These are phyloP conservation scores for Arnoldichthys spilopterus DNA, from an alignment of 2,797 vertebrate species.

Conservation along the genomic window DNA sequence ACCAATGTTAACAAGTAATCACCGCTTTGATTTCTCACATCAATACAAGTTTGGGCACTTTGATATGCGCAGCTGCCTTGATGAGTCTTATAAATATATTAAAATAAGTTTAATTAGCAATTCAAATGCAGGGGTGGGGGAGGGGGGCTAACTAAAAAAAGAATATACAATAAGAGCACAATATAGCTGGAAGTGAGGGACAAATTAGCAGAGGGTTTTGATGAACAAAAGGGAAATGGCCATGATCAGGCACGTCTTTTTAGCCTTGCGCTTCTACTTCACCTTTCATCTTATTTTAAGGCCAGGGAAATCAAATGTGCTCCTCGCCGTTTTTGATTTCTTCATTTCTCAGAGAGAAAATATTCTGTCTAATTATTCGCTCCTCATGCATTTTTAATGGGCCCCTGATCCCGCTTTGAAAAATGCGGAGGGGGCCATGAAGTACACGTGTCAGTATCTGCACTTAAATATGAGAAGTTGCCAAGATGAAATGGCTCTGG, in stretches of 20 bases:
- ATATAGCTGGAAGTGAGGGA: slow-evolving; percentile 69
- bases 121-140: slow-evolving; percentile 77
- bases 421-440: slow-evolving; percentile 71
- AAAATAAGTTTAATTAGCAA: slow-evolving; percentile 86
- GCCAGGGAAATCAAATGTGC: slow-evolving; percentile 73
- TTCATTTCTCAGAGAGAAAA: slow-evolving; percentile 76
- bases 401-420: slow-evolving; percentile 71
- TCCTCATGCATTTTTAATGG: slow-evolving; percentile 81
- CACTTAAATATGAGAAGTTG: slow-evolving; percentile 67
- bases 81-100: slow-evolving; percentile 82
- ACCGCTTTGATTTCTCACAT: slow-evolving; percentile 83
- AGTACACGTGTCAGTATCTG: slow-evolving; percentile 84
- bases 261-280: slow-evolving; percentile 72
- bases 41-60: slow-evolving; percentile 83
- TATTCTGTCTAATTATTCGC: slow-evolving; percentile 80
- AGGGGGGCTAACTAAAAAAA: slow-evolving; percentile 57
- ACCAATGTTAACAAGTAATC: slow-evolving; percentile 79
- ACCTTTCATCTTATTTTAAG: slow-evolving; percentile 76
- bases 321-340: slow-evolving; percentile 71
- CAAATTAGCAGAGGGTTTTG: slow-evolving; percentile 74
- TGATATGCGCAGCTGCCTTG: slow-evolving; percentile 81
- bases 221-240: slow-evolving; percentile 78
- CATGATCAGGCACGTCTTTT: slow-evolving; percentile 72
- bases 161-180: slow-evolving; percentile 79
- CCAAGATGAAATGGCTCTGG: slow-evolving; percentile 74